Base-by-base conservation (phyloP, 2,113 vertebrate species). In the Hypomesus transpacificus region DNA sequence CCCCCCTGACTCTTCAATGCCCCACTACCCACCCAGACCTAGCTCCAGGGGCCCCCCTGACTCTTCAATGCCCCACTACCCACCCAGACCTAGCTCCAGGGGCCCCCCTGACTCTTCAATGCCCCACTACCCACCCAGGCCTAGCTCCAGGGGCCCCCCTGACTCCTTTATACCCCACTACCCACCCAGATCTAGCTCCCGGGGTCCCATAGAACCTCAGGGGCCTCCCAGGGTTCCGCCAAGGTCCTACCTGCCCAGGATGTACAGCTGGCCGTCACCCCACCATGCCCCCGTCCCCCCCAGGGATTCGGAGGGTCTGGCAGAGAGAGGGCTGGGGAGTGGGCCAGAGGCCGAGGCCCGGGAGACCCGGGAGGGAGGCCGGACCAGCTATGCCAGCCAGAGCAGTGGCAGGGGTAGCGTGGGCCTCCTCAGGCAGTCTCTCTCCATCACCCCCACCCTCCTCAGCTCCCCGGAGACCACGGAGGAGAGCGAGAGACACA, bases 391-490 rank as follows among this genome's bases (percentile, higher is more conserved):
- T 56, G 91, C 91, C 75, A 93, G 90, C 75, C 92, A 93, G 84
- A 93, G 91, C 85, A 93, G 91, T 4, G 92, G 92, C 1, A 84
- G 91, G 64, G 92, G 92, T 1, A 93, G 92, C 9, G 88, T 90
- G 3, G 89, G 87, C 21, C 83, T 91, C 63, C 87, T 88, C 57
- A 85, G 89, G 3, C 90, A 91, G 78, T 92, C 91, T 31, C 80
- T 92, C 58, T 92, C 92, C 31, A 82, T 92, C 79, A 92, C 92
- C 6, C 92, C 92, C 64, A 92, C 91, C 0, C 85, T 93, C 68
- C 83, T 91, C 71, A 91, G 91, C 84, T 92, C 91, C n/a, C 92
- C 91, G 3, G 91, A 93, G 76, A 92, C 90, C 76, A 91, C 90
- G 0, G 90, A 93, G 78, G 90, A 93, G 50, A 77, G 80, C 6